Conservation (phyloP, 2,797 vertebrate genomes). For the Leptodactylus fallax region DNA sequence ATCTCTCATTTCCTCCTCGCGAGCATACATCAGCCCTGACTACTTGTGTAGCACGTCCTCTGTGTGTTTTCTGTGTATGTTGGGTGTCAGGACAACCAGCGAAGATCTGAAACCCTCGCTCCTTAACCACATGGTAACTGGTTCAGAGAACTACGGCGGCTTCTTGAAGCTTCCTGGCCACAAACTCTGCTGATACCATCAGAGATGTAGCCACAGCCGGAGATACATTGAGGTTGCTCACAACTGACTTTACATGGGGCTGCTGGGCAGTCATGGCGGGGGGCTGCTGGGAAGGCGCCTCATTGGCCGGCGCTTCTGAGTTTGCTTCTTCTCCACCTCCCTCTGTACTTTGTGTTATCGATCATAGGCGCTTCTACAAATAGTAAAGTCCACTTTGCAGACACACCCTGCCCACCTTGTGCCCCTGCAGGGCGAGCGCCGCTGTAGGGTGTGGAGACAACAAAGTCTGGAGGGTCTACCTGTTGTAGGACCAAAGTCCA, state of each 20-base stretch:
- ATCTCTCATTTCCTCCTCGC: not conserved
- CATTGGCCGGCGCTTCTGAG: not conserved
- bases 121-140: not conserved
- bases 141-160: slow-evolving; percentile 22
- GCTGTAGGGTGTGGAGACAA: not conserved
- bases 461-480: not conserved
- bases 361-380: slow-evolving; percentile 55
- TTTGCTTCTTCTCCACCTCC: not conserved
- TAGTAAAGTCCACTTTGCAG: slow-evolving; percentile 59
- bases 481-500: not conserved
- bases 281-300: not conserved
- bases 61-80: slow-evolving; percentile 1
- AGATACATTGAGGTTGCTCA: not conserved
- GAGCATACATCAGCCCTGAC: not conserved
- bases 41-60: not conserved
- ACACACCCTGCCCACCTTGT: slow-evolving; percentile 61
- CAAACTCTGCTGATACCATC: not conserved
- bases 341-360: slow-evolving; percentile 55
- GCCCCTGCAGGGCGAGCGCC: not conserved
- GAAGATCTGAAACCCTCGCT: not conserved
- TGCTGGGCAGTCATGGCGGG: not conserved
- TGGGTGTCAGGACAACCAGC: slow-evolving; percentile 14
- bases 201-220: not conserved
- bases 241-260: not conserved
- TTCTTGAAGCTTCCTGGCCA: slow-evolving; percentile 20